Percentiles rank a stretch among this genome's conserved stretches.
Conservation (phyloP, 2,888 invertebrate species). For the Elegia similella region DNA sequence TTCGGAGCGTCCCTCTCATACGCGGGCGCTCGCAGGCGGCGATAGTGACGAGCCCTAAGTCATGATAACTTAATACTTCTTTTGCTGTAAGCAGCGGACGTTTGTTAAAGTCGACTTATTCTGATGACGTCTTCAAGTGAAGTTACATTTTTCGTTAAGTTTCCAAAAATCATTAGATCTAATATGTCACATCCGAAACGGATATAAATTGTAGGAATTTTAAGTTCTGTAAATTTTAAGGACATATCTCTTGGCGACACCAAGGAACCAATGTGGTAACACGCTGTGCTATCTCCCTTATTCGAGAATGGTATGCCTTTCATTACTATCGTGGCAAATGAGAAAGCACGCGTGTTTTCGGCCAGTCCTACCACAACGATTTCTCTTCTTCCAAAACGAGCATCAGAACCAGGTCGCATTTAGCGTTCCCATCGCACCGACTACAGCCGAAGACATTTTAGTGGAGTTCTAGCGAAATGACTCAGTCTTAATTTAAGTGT, state of each 20-base stretch:
- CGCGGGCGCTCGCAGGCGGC: not conserved
- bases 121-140: not conserved
- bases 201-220: not conserved
- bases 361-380: too few relatives aligned
- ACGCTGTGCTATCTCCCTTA: too few relatives aligned
- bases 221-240: too few relatives aligned
- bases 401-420: not conserved
- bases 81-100: not conserved
- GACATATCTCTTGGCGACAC: too few relatives aligned
- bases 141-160: not conserved
- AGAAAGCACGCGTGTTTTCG: too few relatives aligned
- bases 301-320: too few relatives aligned
- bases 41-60: slow-evolving; percentile 3
- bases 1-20: not conserved
- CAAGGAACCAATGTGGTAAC: too few relatives aligned
- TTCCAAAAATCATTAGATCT: not conserved
- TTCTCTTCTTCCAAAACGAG: not conserved
- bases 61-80: not conserved
- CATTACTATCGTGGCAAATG: too few relatives aligned
- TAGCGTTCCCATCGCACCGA: not conserved
- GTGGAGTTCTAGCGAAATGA: slow-evolving; percentile 15
- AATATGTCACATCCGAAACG: not conserved
- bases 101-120: not conserved
- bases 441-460: slow-evolving; percentile 6
- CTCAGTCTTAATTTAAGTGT: slow-evolving; percentile 14